Conservation (phyloP, 2,113 vertebrate species). For the Ursus arctos region DNA sequence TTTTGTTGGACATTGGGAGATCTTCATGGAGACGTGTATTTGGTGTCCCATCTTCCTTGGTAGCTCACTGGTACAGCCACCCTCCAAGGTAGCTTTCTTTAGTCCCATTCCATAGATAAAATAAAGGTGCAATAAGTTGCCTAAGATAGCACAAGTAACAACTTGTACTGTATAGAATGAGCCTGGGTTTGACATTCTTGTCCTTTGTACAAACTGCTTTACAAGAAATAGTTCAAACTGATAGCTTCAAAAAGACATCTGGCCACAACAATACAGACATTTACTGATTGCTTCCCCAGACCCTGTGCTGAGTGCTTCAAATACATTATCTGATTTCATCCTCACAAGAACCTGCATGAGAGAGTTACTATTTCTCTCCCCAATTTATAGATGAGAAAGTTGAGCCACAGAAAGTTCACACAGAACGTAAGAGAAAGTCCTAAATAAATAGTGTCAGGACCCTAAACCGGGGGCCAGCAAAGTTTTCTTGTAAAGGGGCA, state of each 20-base stretch:
- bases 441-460: neutral
- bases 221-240: neutral
- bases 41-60: neutral
- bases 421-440: neutral
- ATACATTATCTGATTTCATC: neutral
- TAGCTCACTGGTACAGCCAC: neutral
- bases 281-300: neutral
- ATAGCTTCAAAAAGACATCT: neutral
- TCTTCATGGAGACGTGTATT: neutral
- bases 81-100: neutral
- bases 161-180: neutral
- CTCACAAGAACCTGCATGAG: neutral
- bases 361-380: neutral
- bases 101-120: neutral
- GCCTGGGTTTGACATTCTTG: neutral
- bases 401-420: neutral
- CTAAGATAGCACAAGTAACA: neutral
- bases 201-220: neutral
- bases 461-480: neutral
- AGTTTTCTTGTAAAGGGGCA: neutral
- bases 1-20: neutral
- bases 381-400: neutral
- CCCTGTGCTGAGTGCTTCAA: neutral
- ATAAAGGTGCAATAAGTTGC: neutral
- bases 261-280: neutral